These are phyloP conservation scores for Silurus aristotelis DNA, from an alignment of 2,797 vertebrate species.

Conservation along the genomic window DNA sequence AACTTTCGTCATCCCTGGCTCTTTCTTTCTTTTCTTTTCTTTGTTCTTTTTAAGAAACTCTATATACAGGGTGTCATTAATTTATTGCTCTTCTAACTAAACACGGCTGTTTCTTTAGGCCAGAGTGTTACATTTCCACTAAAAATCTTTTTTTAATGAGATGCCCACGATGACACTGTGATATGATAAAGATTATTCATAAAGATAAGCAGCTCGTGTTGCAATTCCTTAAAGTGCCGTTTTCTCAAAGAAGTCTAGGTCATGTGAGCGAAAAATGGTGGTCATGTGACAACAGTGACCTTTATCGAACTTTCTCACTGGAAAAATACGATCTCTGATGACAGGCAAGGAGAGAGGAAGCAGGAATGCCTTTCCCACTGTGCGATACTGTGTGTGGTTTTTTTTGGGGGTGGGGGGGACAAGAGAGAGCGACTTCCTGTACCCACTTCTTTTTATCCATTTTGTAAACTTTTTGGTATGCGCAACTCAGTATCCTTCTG, in stretches of 20 bases:
- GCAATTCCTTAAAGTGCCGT: neutral
- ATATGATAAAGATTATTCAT: neutral
- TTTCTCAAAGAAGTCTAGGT: neutral
- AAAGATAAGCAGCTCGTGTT: neutral
- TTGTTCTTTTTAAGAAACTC: neutral
- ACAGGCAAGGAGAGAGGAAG: conserved; percentile 26
- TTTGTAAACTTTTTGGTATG: neutral
- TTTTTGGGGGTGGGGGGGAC: neutral
- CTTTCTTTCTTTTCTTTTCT: neutral
- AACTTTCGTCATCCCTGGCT: neutral
- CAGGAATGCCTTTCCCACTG: conserved; percentile 18
- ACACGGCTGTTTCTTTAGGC: neutral
- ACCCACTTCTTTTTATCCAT: neutral
- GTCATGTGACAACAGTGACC: conserved; percentile 31
- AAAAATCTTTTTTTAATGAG: too few relatives aligned
- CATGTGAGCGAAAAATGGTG: neutral
- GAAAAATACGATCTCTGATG: conserved; percentile 27
- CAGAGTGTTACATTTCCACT: neutral
- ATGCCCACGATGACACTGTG: neutral
- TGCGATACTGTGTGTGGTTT: neutral
- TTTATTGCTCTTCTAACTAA: neutral
- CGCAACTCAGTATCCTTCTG: neutral
- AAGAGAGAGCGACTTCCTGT: neutral
- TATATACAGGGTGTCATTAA: neutral
- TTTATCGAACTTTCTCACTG: conserved; percentile 28